Evolutionary conservation across 1,140 invertebrate genomes (phyloP), one percentile per base, ranked within the genome.

Genomic region (Mamestra configurata): DNA sequence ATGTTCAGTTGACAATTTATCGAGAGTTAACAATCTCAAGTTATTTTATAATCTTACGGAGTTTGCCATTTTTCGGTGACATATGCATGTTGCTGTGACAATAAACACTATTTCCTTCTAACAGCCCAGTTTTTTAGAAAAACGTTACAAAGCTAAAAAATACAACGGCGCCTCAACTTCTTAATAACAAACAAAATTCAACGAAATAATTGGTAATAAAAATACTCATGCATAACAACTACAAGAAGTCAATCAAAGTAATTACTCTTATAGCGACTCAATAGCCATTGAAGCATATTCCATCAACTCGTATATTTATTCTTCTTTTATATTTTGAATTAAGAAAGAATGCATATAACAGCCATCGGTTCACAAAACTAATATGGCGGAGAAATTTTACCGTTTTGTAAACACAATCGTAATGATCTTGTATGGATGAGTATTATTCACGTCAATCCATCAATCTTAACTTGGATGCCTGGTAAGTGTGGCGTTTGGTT

Each of bases 381-480:
- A 64, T 64, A 20, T 37, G 15, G 57, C 8, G 59, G 31, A 18
- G 31, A 43, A 10, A n/a, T 64, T 66, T 66, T 66, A 66, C 61
- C 61, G 61, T 66, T 66, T 51, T 22, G 4, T 43, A 7, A 27
- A 49, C 27, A 71, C 66, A 71, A 27, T 49, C 24, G 22, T 51
- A 71, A 51, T 71, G 66, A 51, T 71, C 43, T 71, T 71, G 40
- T 49, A 31, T 51, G 27, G 66, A 31, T 71, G 35, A 66, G 61
- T 66, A 40, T 66, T 66, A 66, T 66, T 66, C 35, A 66, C 61
- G 35, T 66, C 46, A 22, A 49, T 71, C 66, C 22, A 71, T 71
- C 46, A 71, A 46, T 71, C 46, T n/a, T 8, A 51, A n/a, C 13
- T 27, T 49, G 43, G 22, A 27, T 27, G 46, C n/a, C 22, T 27